Evolutionary conservation across 1,140 invertebrate genomes (phyloP).

Genomic region (Drosophila kikkawai): DNA sequence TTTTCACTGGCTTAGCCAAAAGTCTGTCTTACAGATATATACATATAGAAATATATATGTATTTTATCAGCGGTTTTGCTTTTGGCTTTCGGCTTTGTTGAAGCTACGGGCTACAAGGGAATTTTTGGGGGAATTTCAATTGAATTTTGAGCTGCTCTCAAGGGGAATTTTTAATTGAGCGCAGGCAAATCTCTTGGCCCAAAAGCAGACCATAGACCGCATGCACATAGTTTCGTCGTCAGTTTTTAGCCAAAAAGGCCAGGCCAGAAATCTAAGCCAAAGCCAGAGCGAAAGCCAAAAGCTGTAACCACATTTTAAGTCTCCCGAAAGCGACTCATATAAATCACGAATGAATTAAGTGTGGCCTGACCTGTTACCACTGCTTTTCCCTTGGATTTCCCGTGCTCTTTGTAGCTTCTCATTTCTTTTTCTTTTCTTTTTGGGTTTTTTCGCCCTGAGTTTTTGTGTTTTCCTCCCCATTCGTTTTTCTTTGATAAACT

Average conservation of each 20-base stretch:
- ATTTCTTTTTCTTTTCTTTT: constrained; percentile 8
- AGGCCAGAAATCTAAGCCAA: constrained; percentile 21
- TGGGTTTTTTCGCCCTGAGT: constrained; percentile 4
- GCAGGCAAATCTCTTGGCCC: constrained; percentile 61
- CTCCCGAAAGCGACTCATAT: constrained; percentile 73
- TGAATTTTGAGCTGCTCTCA: constrained; percentile 78
- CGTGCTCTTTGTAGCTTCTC: constrained; percentile 33
- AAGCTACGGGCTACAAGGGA: constrained; percentile 13
- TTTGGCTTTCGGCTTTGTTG: constrained; percentile 56
- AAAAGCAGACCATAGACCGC: constrained; percentile 47
- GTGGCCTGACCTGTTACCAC: constrained; percentile 61
- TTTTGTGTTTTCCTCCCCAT: constrained; percentile 29
- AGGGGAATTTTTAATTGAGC: constrained; percentile 80
- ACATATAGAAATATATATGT: constrained; percentile 22
- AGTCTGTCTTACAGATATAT: constrained; percentile 26
- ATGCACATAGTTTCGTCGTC: constrained; percentile 71
- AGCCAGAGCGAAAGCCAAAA: constrained; percentile 50
- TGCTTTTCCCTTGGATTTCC: constrained; percentile 32
- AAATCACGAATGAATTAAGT: constrained; percentile 84
- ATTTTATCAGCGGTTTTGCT: constrained; percentile 76
- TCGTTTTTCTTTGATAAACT: constrained; percentile 75
- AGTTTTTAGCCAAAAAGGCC: constrained; percentile 35
- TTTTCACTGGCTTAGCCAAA: constrained; percentile 66
- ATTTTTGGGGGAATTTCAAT: constrained; percentile 60
- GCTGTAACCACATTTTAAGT: constrained; percentile 74